Evolutionary conservation across 2,888 invertebrate genomes (phyloP), one percentile per base, ranked within the genome.

Genomic region (Eupsilia transversa): DNA sequence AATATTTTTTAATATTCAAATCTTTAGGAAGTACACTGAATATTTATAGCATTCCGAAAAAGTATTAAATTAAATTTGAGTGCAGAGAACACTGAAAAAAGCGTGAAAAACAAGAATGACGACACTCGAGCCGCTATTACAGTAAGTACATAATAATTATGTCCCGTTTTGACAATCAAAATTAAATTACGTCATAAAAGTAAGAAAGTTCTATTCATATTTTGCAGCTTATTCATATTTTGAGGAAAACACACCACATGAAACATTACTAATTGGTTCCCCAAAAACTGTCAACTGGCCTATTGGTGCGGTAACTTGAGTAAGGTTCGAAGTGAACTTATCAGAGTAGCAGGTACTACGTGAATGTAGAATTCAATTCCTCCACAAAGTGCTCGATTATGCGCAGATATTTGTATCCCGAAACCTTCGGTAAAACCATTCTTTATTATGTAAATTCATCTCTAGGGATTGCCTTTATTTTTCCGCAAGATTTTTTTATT

Each of bases 381-480:
- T 86, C 87, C 89, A 86, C 88, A 92, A 91, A 92, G 86, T 90
- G 89, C 88, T 90, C 90, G 91, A 92, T 94, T 93, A 93, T 93
- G 87, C 92, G 82, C 85, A 90, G 91, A 92, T 92, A 93, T 93
- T 93, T 93, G 92, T 93, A 89, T 90, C 87, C 88, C 84, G 10
- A 89, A 91, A 91, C 91, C 90, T 91, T 89, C 84, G 87, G 89
- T 80, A 84, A 91, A 90, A 89, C 89, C 89, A 85, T 88, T 88
- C 87, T 91, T 92, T 92, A 94, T 92, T 92, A 94, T 93, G 92
- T 86, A 93, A 93, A 94, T 93, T 91, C 89, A 91, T 91, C 91
- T 91, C 90, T 72, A 60, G 90, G 92, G 92, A 91, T 91, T 86
- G 88, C 86, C 87, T 91, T 90, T 89, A 86, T 91, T 91, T 90